Percentiles rank a stretch among this genome's conserved stretches.
Conservation (phyloP, 2,888 invertebrate genomes). For the Aromia moschata region DNA sequence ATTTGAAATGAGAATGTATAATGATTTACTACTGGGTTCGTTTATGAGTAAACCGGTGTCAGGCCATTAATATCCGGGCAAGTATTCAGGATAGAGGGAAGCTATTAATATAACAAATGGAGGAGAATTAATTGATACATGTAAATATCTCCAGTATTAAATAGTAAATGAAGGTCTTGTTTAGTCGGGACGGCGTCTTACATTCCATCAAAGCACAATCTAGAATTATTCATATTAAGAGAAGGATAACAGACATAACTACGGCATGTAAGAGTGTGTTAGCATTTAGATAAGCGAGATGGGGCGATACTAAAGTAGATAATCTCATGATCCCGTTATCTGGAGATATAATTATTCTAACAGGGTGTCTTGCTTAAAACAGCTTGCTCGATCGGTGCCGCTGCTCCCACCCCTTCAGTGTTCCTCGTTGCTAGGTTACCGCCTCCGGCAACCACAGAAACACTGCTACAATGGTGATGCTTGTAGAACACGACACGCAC, state of each 20-base stretch:
- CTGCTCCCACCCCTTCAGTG: conserved; percentile 49
- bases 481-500: conserved; percentile 64
- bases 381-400: conserved; percentile 61
- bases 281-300: conserved; percentile 59
- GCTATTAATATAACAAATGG: conserved; percentile 18
- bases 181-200: conserved; percentile 18
- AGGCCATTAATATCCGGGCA: conserved; percentile 9
- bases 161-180: conserved; percentile 24
- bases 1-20: too few relatives aligned
- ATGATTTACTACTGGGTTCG: neutral
- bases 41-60: conserved; percentile 5
- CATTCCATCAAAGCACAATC: conserved; percentile 27
- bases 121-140: conserved; percentile 20
- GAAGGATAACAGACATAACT: conserved; percentile 49
- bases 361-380: conserved; percentile 65
- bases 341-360: conserved; percentile 65
- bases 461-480: conserved; percentile 64
- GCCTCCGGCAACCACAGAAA: conserved; percentile 63
- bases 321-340: conserved; percentile 65
- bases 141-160: conserved; percentile 12
- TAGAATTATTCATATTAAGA: conserved; percentile 28
- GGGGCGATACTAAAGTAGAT: conserved; percentile 62
- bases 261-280: conserved; percentile 55
- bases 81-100: conserved; percentile 3
- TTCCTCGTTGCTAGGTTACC: conserved; percentile 61